A percentile compares a stretch with the other conserved stretches of the same genome.
Conservation (phyloP, 2,113 vertebrate genomes). For the Morone chrysops region DNA sequence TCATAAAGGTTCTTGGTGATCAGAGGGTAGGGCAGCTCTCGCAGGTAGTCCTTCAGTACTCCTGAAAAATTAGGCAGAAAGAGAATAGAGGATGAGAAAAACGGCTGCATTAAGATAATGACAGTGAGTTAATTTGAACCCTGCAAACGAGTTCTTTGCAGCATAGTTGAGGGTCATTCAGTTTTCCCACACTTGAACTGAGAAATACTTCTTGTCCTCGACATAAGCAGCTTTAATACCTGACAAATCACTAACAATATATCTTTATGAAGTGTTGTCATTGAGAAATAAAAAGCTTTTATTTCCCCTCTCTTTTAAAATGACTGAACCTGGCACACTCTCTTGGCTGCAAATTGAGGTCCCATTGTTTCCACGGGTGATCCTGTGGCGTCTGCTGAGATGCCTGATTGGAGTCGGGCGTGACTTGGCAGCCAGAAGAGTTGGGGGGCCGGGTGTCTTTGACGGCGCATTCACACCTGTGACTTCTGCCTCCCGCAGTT, state of each 20-base stretch:
- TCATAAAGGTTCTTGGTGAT: slow-evolving; percentile 96
- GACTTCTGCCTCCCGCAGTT: slow-evolving; percentile 48
- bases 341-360: slow-evolving; percentile 41
- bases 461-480: slow-evolving; percentile 65
- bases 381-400: slow-evolving; percentile 46
- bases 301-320: slow-evolving; percentile 20
- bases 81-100: not conserved
- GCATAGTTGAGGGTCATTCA: not conserved
- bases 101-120: too few relatives aligned
- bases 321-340: slow-evolving; percentile 14
- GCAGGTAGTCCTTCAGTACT: slow-evolving; percentile 96
- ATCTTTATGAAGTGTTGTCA: slow-evolving; percentile 24
- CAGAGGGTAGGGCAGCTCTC: slow-evolving; percentile 95
- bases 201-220: not conserved
- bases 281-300: slow-evolving; percentile 40
- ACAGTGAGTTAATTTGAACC: not conserved
- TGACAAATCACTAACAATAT: slow-evolving; percentile 44
- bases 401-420: slow-evolving; percentile 47
- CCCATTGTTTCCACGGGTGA: slow-evolving; percentile 34
- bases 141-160: not conserved
- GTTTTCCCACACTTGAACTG: not conserved
- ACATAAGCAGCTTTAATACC: slow-evolving; percentile 33
- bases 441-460: slow-evolving; percentile 18
- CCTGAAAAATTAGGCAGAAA: slow-evolving; percentile 78
- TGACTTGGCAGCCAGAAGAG: slow-evolving; percentile 33